Percentiles rank a stretch among this genome's conserved stretches.
Conservation (phyloP, 2,888 invertebrate species). For the Plutella xylostella region DNA sequence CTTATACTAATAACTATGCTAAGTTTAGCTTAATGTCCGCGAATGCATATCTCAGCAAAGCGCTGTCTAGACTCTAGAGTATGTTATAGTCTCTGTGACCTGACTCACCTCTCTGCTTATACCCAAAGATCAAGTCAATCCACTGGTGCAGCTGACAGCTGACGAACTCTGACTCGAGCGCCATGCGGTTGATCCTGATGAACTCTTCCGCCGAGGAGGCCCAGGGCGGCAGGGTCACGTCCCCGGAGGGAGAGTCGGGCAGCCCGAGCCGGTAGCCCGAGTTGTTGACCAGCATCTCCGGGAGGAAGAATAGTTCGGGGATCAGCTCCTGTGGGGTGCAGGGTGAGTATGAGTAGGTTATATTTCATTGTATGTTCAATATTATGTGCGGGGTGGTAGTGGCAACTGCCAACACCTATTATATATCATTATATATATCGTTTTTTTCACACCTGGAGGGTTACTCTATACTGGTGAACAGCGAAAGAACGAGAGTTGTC, state of each 20-base stretch:
- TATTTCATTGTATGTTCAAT: too few species aligned
- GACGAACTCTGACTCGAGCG: slow-evolving; percentile 98
- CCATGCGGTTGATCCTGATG: slow-evolving; percentile 97
- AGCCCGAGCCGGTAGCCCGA: slow-evolving; percentile 86
- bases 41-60: too few species aligned
- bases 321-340: slow-evolving; percentile 82
- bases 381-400: too few species aligned
- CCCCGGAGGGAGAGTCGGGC: slow-evolving; percentile 85
- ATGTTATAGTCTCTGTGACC: too few species aligned
- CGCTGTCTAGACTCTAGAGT: too few species aligned
- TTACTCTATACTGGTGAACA: too few species aligned
- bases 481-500: too few species aligned
- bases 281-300: slow-evolving; percentile 97
- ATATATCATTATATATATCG: too few species aligned
- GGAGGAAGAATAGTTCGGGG: slow-evolving; percentile 98
- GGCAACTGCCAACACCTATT: too few species aligned
- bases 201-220: slow-evolving; percentile 98
- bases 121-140: slow-evolving; percentile 99
- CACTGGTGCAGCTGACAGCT: slow-evolving; percentile 99
- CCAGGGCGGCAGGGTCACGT: slow-evolving; percentile 97
- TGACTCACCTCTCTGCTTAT: slow-evolving; percentile 93
- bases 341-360: neutral
- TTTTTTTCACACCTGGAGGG: too few species aligned
- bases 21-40: too few species aligned
- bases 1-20: too few species aligned